Evolutionary conservation across 2,888 invertebrate genomes (phyloP), one percentile per base, ranked within the genome.

Genomic region (Mesoligia furuncula): DNA sequence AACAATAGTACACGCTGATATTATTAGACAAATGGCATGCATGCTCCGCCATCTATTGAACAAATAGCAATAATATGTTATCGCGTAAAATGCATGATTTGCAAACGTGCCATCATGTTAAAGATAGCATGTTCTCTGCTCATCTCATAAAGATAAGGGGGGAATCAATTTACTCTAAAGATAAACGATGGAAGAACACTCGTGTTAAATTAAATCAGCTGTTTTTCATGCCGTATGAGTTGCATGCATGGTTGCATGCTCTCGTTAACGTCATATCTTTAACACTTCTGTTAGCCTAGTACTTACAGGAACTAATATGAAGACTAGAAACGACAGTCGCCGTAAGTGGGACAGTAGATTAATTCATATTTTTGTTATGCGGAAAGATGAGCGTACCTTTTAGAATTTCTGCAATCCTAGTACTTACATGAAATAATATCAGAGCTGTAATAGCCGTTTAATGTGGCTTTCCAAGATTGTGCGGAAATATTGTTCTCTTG

Each of bases 1-100:
- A 75, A 61, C 59, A 48, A 74, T 45, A 42, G 3, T n/a, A 17
- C 11, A 24, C 1, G 11, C 20, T 48, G 36, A 39, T 42, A 27
- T 27, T 73, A n/a, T 31, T 59, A 61, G 36, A 39, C 27, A 11
- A 48, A 39, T 42, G 7, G 8, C 11, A 24, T 54, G 42, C 76
- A 59, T 45, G 11, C 39, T 51, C 39, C 31, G 42, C 62, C 62
- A 45, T 70, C 61, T 79, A 64, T 78, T 80, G 54, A 42, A 68
- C 17, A 68, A 64, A 70, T 61, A 69, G 4, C 48, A 51, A 42
- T 39, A 54, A 17, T n/a, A 13, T 81, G n/a, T 62, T 80, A 81
- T 81, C 83, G 54, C 77, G 57, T n/a, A n/a, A 42, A 62, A 48
- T 77, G 67, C 81, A 81, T 77, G 67, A 36, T 36, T 83, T 78